These are phyloP conservation scores for Drosophila histrio DNA, from an alignment of 2,888 invertebrate species.

Conservation along the genomic window DNA sequence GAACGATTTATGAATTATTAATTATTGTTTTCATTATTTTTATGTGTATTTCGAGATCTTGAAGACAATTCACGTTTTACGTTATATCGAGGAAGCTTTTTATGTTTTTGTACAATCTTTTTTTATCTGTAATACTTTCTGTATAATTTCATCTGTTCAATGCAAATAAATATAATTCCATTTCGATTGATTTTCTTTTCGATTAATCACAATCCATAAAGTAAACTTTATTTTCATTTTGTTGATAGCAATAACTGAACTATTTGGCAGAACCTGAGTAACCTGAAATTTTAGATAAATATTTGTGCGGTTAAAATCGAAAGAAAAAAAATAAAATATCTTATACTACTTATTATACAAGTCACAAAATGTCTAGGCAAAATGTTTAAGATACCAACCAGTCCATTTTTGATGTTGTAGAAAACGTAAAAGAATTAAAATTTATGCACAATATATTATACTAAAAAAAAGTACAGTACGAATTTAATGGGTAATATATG, in stretches of 20 bases:
- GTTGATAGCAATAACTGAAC: constrained; percentile 15
- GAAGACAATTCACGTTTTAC: constrained; percentile 1
- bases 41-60: constrained; percentile 12
- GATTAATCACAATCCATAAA: constrained; percentile 23
- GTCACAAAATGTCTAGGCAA: constrained; percentile 29
- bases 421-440: constrained; percentile 7
- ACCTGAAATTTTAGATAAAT: constrained; percentile 64
- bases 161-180: constrained; percentile 42
- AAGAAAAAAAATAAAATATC: background rate
- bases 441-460: constrained; percentile 7
- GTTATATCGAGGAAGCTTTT: constrained; percentile 3
- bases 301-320: constrained; percentile 32
- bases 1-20: constrained; percentile 27
- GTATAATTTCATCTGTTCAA: constrained; percentile 3
- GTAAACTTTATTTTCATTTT: constrained; percentile 27
- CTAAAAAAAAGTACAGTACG: constrained; percentile 53
- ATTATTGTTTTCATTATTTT: constrained; percentile 24
- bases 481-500: constrained; percentile 57
- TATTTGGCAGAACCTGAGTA: constrained; percentile 9
- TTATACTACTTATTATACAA: constrained; percentile 15
- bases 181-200: constrained; percentile 4
- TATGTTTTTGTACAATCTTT: constrained; percentile 11
- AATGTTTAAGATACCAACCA: constrained; percentile 42
- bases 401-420: constrained; percentile 76
- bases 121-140: constrained; percentile 6